Conservation (phyloP, 2,797 vertebrate species). For the Catostomus latipinnis region DNA sequence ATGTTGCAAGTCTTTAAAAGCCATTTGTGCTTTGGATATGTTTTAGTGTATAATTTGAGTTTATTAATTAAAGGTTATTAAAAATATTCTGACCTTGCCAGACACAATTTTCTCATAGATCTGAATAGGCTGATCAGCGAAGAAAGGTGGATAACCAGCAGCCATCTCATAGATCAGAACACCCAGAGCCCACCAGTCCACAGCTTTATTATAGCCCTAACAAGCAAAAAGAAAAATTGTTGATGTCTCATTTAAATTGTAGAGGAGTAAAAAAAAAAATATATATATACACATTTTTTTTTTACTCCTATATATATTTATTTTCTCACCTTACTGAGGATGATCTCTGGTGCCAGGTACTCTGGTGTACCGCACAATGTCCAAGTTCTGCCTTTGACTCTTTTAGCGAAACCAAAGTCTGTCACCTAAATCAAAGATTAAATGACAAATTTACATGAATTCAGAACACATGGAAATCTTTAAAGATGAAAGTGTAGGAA, state of each 20-base stretch:
- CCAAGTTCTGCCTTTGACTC: slow-evolving; percentile 99
- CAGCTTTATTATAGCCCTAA: slow-evolving; percentile 99
- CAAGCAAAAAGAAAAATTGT: slow-evolving; percentile 16
- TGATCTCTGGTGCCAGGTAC: slow-evolving; percentile 99
- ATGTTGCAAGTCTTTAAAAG: not conserved
- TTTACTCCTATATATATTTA: no score
- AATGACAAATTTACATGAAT: not conserved
- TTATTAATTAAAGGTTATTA: no score
- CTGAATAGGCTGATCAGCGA: slow-evolving; percentile 99
- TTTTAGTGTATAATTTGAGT: not conserved
- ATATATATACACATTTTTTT: no score
- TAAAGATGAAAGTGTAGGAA: not conserved
- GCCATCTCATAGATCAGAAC: slow-evolving; percentile 99
- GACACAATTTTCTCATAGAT: slow-evolving; percentile 99
- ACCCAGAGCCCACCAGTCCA: slow-evolving; percentile 99
- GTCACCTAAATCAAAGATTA: slow-evolving; percentile 84
- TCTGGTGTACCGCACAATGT: slow-evolving; percentile 99
- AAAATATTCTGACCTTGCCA: slow-evolving; percentile 86
- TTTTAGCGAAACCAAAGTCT: slow-evolving; percentile 99
- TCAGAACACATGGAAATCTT: not conserved
- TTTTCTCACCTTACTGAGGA: slow-evolving; percentile 94
- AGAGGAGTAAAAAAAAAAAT: not conserved
- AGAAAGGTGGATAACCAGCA: slow-evolving; percentile 98
- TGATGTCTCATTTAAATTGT: not conserved
- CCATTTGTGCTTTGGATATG: not conserved